A percentile compares a stretch with the other conserved stretches of the same genome.
phyloP scores from a whole-genome alignment of 2,888 invertebrate genomes.

The Anagyrus pseudococci region DNA sequence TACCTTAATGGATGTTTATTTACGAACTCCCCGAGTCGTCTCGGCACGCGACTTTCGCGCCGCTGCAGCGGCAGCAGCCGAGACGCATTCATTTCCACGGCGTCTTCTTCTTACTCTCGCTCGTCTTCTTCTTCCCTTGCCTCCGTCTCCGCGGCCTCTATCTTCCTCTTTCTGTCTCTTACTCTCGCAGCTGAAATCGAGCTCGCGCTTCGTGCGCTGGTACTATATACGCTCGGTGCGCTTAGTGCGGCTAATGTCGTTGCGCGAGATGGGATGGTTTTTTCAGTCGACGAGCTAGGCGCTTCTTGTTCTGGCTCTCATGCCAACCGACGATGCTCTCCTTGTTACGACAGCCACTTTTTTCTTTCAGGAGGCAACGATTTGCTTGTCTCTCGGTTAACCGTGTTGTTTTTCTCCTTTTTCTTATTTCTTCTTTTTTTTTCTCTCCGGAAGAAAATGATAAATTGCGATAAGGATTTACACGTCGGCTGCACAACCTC shows the following conservation, averaged over 20 bases:
- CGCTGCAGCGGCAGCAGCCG: not conserved
- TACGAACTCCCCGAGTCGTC: conserved; percentile 5
- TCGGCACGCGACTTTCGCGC: no score
- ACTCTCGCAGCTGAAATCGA: not conserved
- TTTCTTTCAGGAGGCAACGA: not conserved
- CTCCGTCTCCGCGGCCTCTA: not conserved
- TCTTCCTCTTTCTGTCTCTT: not conserved
- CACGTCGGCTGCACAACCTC: no score
- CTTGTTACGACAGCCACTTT: not conserved
- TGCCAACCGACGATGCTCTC: no score
- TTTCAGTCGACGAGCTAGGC: no score
- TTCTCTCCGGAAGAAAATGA: no score
- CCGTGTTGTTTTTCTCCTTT: no score
- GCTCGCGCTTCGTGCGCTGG: no score
- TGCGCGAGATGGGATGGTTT: not conserved
- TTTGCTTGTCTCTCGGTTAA: no score
- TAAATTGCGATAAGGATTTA: no score
- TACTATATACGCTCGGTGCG: no score
- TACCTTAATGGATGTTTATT: conserved; percentile 33
- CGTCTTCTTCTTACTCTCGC: not conserved
- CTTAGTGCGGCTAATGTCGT: not conserved
- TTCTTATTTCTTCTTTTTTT: no score
- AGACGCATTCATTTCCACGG: not conserved
- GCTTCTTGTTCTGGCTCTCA: not conserved
- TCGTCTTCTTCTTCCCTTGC: not conserved